phyloP scores from a whole-genome alignment of 2,113 vertebrate species.

The Proteles cristata region DNA sequence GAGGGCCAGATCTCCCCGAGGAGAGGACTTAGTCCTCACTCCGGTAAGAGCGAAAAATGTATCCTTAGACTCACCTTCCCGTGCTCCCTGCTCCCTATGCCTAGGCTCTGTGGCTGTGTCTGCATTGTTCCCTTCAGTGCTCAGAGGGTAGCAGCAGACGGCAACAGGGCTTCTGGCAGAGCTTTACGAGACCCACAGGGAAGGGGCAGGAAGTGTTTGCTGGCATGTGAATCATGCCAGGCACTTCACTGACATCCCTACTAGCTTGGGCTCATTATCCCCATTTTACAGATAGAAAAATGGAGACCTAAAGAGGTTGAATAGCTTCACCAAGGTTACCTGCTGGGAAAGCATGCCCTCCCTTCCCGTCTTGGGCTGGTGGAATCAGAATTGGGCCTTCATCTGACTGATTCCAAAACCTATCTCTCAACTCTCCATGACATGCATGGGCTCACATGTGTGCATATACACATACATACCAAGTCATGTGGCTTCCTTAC shows the following conservation, averaged over 20 bases:
- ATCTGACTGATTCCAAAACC: neutral
- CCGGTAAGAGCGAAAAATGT: neutral
- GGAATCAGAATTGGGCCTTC: neutral
- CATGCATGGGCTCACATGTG: neutral
- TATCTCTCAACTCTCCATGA: neutral
- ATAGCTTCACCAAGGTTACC: neutral
- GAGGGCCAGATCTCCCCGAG: neutral
- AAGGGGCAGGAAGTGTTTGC: neutral
- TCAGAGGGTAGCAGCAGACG: neutral
- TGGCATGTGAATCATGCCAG: neutral
- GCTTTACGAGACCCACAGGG: neutral
- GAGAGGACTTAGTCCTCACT: neutral
- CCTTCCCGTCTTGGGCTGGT: neutral
- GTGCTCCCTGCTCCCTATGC: neutral
- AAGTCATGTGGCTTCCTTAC: neutral
- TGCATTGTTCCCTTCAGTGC: neutral
- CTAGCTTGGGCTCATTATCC: neutral
- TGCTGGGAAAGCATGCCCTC: neutral
- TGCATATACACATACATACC: neutral
- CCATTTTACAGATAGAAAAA: conserved; percentile 27
- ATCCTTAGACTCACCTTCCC: neutral
- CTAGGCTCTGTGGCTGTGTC: neutral
- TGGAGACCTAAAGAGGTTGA: neutral
- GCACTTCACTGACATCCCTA: neutral
- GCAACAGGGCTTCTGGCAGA: neutral